Conservation (phyloP, 2,113 vertebrate species). For the Cyanoderma ruficeps region DNA sequence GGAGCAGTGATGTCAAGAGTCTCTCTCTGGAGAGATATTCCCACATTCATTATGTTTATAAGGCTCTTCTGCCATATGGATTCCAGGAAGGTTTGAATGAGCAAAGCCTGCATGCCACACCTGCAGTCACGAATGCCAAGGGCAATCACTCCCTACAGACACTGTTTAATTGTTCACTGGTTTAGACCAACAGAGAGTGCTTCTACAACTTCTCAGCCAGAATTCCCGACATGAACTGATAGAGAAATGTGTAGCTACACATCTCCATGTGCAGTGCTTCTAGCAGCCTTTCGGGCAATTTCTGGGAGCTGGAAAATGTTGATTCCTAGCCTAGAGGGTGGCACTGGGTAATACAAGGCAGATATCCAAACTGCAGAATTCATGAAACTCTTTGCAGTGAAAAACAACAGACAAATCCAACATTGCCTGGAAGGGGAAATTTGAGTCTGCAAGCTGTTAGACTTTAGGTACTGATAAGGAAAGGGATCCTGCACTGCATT, state of each 20-base stretch:
- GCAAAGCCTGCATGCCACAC: neutral
- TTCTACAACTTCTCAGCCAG: slow-evolving; percentile 41
- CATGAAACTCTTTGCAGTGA: slow-evolving; percentile 80
- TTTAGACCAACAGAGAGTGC: slow-evolving; percentile 50
- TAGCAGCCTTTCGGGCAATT: slow-evolving; percentile 79
- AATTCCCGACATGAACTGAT: slow-evolving; percentile 25
- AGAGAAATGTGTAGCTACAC: slow-evolving; percentile 18
- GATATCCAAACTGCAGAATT: slow-evolving; percentile 85
- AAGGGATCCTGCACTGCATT: slow-evolving; percentile 75
- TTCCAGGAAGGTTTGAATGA: neutral
- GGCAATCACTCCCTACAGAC: slow-evolving; percentile 41
- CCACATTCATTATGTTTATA: neutral
- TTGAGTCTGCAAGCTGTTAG: slow-evolving; percentile 89
- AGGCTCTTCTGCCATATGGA: neutral
- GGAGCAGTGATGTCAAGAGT: neutral
- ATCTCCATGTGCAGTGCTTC: slow-evolving; percentile 60
- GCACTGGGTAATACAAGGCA: slow-evolving; percentile 78
- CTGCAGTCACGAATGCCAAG: slow-evolving; percentile 5
- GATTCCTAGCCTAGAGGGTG: slow-evolving; percentile 78
- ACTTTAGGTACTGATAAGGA: slow-evolving; percentile 88
- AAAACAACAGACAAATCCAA: slow-evolving; percentile 84
- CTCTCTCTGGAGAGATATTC: neutral
- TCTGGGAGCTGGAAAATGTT: slow-evolving; percentile 76
- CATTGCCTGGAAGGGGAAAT: slow-evolving; percentile 89
- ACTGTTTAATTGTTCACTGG: slow-evolving; percentile 53